Conservation (phyloP, 2,888 invertebrate genomes). For the Sialis lutaria region DNA sequence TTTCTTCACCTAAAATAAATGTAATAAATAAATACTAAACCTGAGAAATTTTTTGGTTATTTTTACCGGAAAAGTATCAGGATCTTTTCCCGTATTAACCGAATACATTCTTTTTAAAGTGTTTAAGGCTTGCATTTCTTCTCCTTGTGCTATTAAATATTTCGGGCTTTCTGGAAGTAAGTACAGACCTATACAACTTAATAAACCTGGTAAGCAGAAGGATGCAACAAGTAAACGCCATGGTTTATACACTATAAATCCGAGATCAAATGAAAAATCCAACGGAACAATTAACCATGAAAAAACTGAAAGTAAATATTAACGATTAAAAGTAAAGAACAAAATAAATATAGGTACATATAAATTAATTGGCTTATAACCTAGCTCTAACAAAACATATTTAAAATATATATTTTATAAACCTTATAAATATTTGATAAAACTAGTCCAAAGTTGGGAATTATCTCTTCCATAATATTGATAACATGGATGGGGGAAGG, state of each 20-base stretch:
- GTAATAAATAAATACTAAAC: background rate
- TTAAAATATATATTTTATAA: too few species aligned
- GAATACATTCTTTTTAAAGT: conserved; percentile 20
- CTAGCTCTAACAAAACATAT: too few species aligned
- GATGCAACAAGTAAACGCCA: conserved; percentile 23
- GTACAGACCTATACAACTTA: conserved; percentile 17
- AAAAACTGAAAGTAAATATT: conserved; percentile 8
- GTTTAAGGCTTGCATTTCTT: conserved; percentile 18
- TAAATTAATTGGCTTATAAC: too few species aligned
- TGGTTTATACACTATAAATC: conserved; percentile 22
- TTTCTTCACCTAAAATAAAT: background rate
- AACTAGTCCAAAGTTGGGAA: too few species aligned
- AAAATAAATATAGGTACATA: too few species aligned
- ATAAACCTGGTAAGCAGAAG: conserved; percentile 21
- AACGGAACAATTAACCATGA: conserved; percentile 23
- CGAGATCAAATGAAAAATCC: conserved; percentile 23
- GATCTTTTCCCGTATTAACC: conserved; percentile 18
- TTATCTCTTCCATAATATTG: too few species aligned
- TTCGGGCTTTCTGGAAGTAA: conserved; percentile 26
- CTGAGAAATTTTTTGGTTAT: background rate
- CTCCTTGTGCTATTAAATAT: conserved; percentile 20
- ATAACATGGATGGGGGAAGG: too few species aligned
- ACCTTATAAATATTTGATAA: too few species aligned
- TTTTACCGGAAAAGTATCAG: conserved; percentile 19
- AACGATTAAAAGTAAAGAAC: background rate